Evolutionary conservation across 1,140 invertebrate species (phyloP).

Genomic region (Euwallacea fornicatus): DNA sequence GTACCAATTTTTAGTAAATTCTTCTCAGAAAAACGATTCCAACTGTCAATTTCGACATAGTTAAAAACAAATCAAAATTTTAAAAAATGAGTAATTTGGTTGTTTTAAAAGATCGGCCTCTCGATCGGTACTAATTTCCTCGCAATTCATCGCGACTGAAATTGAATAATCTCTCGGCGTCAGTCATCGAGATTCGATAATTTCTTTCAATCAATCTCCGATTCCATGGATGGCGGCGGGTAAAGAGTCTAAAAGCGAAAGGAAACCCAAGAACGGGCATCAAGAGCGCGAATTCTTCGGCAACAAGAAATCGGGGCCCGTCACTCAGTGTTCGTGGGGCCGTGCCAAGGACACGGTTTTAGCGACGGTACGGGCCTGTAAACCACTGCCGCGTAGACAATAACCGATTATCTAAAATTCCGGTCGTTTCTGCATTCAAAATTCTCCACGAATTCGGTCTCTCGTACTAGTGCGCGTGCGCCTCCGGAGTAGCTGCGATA

Average conservation of each 20-base stretch:
- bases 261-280: constrained; percentile 26
- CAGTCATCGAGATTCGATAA: not conserved
- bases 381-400: not conserved
- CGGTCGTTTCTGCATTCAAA: not conserved
- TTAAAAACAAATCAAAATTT: too few relatives aligned
- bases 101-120: too few relatives aligned
- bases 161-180: not conserved
- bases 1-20: too few relatives aligned
- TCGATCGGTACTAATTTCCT: too few relatives aligned
- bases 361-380: not conserved
- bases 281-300: constrained; percentile 35
- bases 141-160: not conserved
- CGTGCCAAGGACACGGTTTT: constrained; percentile 25
- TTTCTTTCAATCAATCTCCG: constrained; percentile 1
- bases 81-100: too few relatives aligned
- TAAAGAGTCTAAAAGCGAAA: constrained; percentile 24
- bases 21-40: too few relatives aligned
- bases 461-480: too few relatives aligned
- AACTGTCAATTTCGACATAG: too few relatives aligned
- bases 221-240: not conserved
- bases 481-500: too few relatives aligned
- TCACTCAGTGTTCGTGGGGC: constrained; percentile 29
- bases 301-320: constrained; percentile 36
- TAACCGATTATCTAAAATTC: constrained; percentile 1
- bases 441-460: too few relatives aligned